Conservation (phyloP, 2,888 invertebrate genomes). For the Clunio marinus region DNA sequence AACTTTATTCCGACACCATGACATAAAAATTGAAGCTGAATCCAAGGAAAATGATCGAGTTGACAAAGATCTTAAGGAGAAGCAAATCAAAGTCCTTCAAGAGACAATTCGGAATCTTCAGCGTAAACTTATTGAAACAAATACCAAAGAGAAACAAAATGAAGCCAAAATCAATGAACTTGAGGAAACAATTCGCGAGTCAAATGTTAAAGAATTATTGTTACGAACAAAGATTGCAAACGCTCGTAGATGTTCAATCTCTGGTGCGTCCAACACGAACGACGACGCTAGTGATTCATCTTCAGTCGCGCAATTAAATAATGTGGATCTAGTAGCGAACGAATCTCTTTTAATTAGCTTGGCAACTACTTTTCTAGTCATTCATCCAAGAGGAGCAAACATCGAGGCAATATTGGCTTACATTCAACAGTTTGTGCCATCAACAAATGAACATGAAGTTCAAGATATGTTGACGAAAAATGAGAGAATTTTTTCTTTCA, state of each 20-base stretch:
- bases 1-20: slow-evolving; percentile 75
- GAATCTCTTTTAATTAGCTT: slow-evolving; percentile 79
- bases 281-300: slow-evolving; percentile 29
- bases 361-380: slow-evolving; percentile 78
- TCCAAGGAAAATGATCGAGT: slow-evolving; percentile 60
- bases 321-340: slow-evolving; percentile 34
- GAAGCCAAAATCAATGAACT: slow-evolving; percentile 47
- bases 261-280: neutral
- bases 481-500: neutral
- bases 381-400: slow-evolving; percentile 90
- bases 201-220: slow-evolving; percentile 50
- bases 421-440: slow-evolving; percentile 72
- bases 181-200: slow-evolving; percentile 49
- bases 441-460: neutral
- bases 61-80: slow-evolving; percentile 77
- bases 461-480: slow-evolving; percentile 7
- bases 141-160: slow-evolving; percentile 49
- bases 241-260: neutral
- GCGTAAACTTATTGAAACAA: slow-evolving; percentile 50
- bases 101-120: slow-evolving; percentile 52
- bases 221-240: slow-evolving; percentile 48
- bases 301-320: neutral
- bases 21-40: slow-evolving; percentile 90
- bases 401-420: slow-evolving; percentile 88
- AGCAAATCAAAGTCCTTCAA: slow-evolving; percentile 65